A percentile compares a stretch with the other conserved stretches of the same genome.
phyloP scores from a whole-genome alignment of 2,888 invertebrate genomes.

The Masnerella sp. region DNA sequence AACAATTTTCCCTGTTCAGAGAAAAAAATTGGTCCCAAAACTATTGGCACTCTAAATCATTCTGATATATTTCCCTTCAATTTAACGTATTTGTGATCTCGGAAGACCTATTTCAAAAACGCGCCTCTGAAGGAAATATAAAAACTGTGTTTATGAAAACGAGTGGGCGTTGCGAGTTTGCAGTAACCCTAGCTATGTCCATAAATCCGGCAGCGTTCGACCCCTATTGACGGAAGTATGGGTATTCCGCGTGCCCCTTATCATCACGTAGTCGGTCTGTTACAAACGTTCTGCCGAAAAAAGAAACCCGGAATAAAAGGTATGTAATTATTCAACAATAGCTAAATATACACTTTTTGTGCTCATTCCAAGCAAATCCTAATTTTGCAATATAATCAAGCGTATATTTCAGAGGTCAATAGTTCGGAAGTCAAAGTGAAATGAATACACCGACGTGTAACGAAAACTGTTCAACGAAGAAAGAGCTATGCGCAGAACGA shows the following conservation, averaged over 20 bases:
- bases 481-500: slow-evolving; percentile 47
- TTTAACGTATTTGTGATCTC: slow-evolving; percentile 62
- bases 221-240: slow-evolving; percentile 45
- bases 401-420: slow-evolving; percentile 21
- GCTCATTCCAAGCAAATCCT: slow-evolving; percentile 47
- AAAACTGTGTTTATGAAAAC: slow-evolving; percentile 71
- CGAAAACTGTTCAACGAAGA: slow-evolving; percentile 65
- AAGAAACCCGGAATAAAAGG: too few relatives aligned
- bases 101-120: slow-evolving; percentile 72
- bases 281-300: slow-evolving; percentile 41
- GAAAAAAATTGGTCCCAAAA: slow-evolving; percentile 14
- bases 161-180: slow-evolving; percentile 60
- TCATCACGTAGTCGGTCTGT: slow-evolving; percentile 36
- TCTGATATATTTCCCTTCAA: slow-evolving; percentile 31
- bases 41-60: slow-evolving; percentile 35
- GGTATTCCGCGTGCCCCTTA: slow-evolving; percentile 22
- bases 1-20: neutral
- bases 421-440: slow-evolving; percentile 34
- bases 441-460: slow-evolving; percentile 62
- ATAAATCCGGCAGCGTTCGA: slow-evolving; percentile 68
- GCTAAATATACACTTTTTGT: slow-evolving; percentile 13
- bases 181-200: slow-evolving; percentile 68
- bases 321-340: too few relatives aligned
- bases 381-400: slow-evolving; percentile 47
- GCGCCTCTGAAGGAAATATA: slow-evolving; percentile 70